phyloP scores from a whole-genome alignment of 2,888 invertebrate genomes.

The Drosophila ustulata region DNA sequence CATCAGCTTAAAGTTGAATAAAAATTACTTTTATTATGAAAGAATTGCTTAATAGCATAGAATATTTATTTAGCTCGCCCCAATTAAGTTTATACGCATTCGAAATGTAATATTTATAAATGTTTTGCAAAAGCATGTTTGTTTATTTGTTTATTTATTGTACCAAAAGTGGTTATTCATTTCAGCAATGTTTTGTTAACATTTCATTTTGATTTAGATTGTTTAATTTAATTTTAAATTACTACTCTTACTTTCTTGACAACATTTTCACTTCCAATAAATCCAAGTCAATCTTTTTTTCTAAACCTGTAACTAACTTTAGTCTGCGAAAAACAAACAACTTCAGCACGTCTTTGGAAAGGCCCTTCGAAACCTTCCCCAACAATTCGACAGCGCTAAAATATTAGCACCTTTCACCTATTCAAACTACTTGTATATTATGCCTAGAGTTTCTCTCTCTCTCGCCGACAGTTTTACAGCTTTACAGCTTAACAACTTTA shows the following conservation, averaged over 20 bases:
- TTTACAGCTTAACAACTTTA: slow-evolving; percentile 18
- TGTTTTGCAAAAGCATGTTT: background rate
- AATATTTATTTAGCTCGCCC: background rate
- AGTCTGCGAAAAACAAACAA: background rate
- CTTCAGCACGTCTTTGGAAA: background rate
- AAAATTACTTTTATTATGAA: background rate
- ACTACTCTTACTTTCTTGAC: slow-evolving; percentile 3
- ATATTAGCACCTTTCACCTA: slow-evolving; percentile 52
- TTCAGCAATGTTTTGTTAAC: background rate
- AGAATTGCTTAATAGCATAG: background rate
- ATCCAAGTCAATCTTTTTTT: slow-evolving; percentile 5
- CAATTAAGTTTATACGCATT: background rate
- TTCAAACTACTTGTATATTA: background rate
- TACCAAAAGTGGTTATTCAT: background rate
- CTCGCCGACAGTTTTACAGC: background rate
- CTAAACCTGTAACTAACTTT: background rate
- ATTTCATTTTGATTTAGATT: background rate
- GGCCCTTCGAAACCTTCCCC: slow-evolving; percentile 14
- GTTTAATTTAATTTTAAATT: background rate
- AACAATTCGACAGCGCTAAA: slow-evolving; percentile 6
- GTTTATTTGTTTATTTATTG: background rate
- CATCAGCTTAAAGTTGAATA: background rate
- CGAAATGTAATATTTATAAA: background rate
- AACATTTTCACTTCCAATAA: background rate
- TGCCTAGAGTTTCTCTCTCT: slow-evolving; percentile 40